Conservation (phyloP, 2,797 vertebrate genomes). For the Lateolabrax maculatus region DNA sequence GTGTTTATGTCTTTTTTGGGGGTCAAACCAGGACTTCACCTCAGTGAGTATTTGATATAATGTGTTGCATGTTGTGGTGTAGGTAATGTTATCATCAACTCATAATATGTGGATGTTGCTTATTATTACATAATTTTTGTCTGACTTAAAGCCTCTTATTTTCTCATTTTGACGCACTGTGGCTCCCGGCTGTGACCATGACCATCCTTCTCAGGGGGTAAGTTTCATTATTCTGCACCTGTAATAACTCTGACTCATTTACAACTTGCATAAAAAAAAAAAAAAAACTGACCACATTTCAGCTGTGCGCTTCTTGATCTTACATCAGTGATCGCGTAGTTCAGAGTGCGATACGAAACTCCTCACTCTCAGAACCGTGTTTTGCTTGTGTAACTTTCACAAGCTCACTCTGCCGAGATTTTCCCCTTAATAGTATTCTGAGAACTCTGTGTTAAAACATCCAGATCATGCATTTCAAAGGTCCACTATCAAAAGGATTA, state of each 20-base stretch:
- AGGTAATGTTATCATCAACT: neutral
- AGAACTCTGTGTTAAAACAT: conserved; percentile 78
- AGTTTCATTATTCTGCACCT: conserved; percentile 53
- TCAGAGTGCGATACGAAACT: neutral
- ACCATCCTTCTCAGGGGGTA: conserved; percentile 77
- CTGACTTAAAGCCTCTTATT: conserved; percentile 24
- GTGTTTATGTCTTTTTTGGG: conserved; percentile 24
- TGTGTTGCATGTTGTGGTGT: neutral
- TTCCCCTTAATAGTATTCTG: conserved; percentile 65
- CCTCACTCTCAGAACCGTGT: neutral
- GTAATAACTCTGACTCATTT: neutral
- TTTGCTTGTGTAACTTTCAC: conserved; percentile 64
- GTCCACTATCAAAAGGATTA: conserved; percentile 89
- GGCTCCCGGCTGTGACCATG: conserved; percentile 43
- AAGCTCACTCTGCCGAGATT: conserved; percentile 52
- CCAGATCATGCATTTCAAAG: conserved; percentile 89
- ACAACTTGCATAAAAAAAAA: neutral
- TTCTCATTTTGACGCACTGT: conserved; percentile 9
- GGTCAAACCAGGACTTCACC: conserved; percentile 85
- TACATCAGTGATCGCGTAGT: neutral
- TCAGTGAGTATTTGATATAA: conserved; percentile 83
- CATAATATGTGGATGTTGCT: neutral
- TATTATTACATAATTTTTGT: neutral
- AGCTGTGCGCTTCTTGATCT: neutral
- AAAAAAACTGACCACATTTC: neutral